Conservation (phyloP, 2,888 invertebrate genomes). For the Hedychridium roseum region DNA sequence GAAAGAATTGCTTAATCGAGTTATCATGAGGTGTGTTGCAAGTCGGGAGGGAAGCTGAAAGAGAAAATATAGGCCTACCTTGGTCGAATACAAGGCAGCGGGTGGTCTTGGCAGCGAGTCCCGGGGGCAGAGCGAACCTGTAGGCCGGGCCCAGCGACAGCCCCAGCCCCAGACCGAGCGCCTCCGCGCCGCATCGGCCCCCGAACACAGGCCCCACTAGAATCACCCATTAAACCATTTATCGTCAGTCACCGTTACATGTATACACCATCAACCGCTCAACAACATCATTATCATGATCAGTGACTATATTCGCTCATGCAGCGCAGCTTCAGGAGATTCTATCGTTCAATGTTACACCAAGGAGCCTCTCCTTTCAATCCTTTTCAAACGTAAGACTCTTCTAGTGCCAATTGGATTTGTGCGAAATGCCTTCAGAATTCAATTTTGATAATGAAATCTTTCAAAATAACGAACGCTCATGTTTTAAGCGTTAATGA, state of each 20-base stretch:
- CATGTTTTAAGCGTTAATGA: too few species aligned
- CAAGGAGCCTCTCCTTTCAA: background rate
- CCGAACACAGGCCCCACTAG: constrained; percentile 65
- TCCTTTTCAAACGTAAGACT: background rate
- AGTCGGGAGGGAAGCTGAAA: constrained; percentile 3
- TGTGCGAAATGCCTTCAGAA: too few species aligned
- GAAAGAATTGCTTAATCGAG: too few species aligned
- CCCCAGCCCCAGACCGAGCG: constrained; percentile 63
- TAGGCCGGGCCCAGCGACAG: constrained; percentile 64
- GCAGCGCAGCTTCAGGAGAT: too few species aligned
- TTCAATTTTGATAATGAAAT: too few species aligned
- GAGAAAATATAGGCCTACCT: constrained; percentile 58
- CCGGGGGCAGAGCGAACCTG: constrained; percentile 65
- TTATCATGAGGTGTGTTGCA: too few species aligned
- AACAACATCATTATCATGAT: too few species aligned
- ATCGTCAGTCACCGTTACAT: constrained; percentile 52
- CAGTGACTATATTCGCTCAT: too few species aligned
- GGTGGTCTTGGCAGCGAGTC: constrained; percentile 64
- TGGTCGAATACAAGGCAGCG: constrained; percentile 65
- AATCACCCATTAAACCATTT: constrained; percentile 58
- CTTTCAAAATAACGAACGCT: too few species aligned
- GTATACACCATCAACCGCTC: constrained; percentile 17
- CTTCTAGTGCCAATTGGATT: too few species aligned
- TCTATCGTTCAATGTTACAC: too few species aligned
- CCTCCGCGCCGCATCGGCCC: constrained; percentile 65